Conservation (phyloP, 2,113 vertebrate genomes). For the Podocnemis expansa region DNA sequence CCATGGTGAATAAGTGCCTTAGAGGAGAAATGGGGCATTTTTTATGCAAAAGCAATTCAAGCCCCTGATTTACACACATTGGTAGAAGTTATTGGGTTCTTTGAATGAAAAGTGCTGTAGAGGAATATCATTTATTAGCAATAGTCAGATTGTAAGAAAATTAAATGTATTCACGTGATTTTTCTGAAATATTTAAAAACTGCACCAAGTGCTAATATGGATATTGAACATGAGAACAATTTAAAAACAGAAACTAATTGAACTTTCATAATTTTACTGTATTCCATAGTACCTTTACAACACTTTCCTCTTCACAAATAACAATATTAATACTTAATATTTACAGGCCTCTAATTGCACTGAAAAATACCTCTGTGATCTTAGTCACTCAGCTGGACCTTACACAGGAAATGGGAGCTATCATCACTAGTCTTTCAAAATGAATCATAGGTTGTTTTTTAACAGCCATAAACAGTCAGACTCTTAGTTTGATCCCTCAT, state of each 20-base stretch:
- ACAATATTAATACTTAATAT: background rate
- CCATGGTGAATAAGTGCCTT: background rate
- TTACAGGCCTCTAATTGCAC: background rate
- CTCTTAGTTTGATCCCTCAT: background rate
- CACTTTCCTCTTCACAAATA: background rate
- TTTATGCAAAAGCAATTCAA: background rate
- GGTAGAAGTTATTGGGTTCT: background rate
- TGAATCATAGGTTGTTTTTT: background rate
- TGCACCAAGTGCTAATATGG: background rate
- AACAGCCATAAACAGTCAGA: background rate
- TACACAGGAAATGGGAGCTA: background rate
- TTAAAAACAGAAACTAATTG: background rate
- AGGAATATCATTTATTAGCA: background rate
- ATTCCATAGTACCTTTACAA: background rate
- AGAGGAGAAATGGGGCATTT: background rate
- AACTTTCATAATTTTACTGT: background rate
- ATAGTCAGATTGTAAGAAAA: background rate
- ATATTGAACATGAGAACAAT: background rate
- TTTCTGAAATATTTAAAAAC: background rate
- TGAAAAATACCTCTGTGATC: background rate
- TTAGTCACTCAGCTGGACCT: background rate
- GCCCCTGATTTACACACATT: background rate
- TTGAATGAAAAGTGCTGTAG: background rate
- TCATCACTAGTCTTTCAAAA: background rate
- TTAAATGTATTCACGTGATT: background rate